A percentile compares a stretch with the other conserved stretches of the same genome.
Conservation (phyloP, 1,140 invertebrate genomes). For the Diorhabda sublineata region DNA sequence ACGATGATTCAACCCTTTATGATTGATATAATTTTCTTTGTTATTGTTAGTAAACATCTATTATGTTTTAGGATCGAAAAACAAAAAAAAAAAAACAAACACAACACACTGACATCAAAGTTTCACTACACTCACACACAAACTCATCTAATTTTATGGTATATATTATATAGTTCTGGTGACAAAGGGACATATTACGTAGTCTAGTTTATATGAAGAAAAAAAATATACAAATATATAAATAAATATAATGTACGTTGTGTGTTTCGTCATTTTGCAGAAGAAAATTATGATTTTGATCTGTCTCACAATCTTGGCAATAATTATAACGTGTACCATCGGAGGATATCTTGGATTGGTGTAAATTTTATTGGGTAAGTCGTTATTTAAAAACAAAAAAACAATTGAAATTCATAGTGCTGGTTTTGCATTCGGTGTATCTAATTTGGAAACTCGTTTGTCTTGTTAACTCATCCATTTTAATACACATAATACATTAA, state of each 20-base stretch:
- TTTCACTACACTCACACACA: not conserved
- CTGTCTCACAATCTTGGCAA: constrained; percentile 82
- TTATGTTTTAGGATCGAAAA: no score
- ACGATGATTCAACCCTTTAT: no score
- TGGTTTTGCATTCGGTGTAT: no score
- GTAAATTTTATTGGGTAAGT: constrained; percentile 30
- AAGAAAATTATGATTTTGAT: constrained; percentile 99
- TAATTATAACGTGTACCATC: constrained; percentile 42
- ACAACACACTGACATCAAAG: constrained; percentile 4
- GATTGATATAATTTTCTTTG: no score
- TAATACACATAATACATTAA: no score
- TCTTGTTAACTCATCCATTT: no score
- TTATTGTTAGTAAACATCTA: no score
- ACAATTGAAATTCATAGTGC: no score
- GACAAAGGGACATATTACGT: constrained; percentile 32
- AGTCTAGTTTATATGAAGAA: constrained; percentile 20
- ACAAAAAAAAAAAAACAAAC: not conserved
- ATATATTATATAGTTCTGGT: constrained; percentile 14
- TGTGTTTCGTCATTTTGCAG: constrained; percentile 60
- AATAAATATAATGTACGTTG: constrained; percentile 13
- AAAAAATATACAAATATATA: constrained; percentile 9
- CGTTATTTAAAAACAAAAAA: not conserved
- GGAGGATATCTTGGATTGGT: constrained; percentile 44
- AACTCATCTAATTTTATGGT: not conserved
- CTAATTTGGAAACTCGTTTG: no score